These are phyloP conservation scores for Ciconia boyciana DNA, from an alignment of 2,113 vertebrate species.

Conservation along the genomic window DNA sequence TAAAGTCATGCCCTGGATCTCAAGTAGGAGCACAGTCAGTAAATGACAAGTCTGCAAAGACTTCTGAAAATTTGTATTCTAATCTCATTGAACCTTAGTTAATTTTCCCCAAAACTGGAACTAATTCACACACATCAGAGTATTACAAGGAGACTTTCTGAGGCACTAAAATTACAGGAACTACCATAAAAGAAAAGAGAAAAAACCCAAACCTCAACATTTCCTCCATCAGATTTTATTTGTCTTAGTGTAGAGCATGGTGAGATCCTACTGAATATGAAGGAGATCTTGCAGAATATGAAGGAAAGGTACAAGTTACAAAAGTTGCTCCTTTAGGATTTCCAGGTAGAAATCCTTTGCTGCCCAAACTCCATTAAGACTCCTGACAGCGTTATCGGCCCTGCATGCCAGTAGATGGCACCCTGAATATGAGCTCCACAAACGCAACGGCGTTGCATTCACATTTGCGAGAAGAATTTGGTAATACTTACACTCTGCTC, in stretches of 20 bases:
- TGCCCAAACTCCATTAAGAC: not conserved
- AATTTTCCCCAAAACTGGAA: not conserved
- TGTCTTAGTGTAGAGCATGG: not conserved
- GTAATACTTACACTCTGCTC: not conserved
- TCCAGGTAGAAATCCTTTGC: not conserved
- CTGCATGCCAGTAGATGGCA: conserved; percentile 46
- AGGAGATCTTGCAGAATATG: not conserved
- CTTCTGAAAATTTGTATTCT: not conserved
- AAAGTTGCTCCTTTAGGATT: not conserved
- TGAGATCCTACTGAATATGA: not conserved
- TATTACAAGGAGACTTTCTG: not conserved
- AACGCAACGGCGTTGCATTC: rapidly evolving
- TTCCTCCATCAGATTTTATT: not conserved
- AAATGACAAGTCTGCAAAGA: not conserved
- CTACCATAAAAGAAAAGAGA: not conserved
- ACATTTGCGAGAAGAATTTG: not conserved
- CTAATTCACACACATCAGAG: not conserved
- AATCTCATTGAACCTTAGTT: not conserved
- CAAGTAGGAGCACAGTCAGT: not conserved
- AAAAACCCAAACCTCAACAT: not conserved
- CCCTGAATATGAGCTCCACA: conserved; percentile 52
- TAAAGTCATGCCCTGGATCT: not conserved
- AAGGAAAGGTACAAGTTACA: not conserved
- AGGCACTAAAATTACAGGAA: not conserved
- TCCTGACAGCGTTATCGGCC: not conserved